Conservation (phyloP, 2,113 vertebrate genomes). For the Elachura formosa region DNA sequence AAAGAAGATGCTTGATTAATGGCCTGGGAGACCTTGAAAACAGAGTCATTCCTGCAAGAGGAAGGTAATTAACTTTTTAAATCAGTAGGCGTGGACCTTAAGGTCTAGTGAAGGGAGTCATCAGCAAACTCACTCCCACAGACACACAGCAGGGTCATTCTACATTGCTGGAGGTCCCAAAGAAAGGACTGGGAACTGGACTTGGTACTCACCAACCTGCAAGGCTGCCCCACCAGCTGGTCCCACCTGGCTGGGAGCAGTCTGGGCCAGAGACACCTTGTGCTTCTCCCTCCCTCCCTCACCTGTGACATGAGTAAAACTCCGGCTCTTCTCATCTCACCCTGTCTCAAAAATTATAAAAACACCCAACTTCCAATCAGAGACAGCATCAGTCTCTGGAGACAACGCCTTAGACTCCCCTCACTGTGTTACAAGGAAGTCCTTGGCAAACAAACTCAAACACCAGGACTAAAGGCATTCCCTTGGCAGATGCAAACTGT, state of each 20-base stretch:
- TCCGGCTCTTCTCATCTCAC: background rate
- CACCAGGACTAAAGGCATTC: background rate
- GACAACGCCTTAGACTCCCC: background rate
- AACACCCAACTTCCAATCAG: background rate
- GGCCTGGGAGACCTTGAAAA: background rate
- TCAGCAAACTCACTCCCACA: background rate
- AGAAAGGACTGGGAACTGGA: background rate
- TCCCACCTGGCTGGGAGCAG: background rate
- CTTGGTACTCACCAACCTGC: background rate
- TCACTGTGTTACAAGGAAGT: background rate
- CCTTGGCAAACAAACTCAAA: background rate
- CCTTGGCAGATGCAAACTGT: background rate
- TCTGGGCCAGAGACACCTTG: background rate
- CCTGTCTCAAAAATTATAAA: background rate
- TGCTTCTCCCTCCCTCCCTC: background rate
- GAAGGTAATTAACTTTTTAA: conserved; percentile 17
- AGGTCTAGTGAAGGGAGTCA: background rate
- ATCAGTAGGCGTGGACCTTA: background rate
- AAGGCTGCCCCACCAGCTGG: background rate
- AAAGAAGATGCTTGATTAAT: background rate
- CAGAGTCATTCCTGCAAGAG: background rate
- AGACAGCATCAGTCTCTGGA: background rate
- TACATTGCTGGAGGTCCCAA: background rate
- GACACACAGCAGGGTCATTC: background rate
- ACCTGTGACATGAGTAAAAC: background rate